phyloP scores from a whole-genome alignment of 2,888 invertebrate species.

The Elmis aenea region DNA sequence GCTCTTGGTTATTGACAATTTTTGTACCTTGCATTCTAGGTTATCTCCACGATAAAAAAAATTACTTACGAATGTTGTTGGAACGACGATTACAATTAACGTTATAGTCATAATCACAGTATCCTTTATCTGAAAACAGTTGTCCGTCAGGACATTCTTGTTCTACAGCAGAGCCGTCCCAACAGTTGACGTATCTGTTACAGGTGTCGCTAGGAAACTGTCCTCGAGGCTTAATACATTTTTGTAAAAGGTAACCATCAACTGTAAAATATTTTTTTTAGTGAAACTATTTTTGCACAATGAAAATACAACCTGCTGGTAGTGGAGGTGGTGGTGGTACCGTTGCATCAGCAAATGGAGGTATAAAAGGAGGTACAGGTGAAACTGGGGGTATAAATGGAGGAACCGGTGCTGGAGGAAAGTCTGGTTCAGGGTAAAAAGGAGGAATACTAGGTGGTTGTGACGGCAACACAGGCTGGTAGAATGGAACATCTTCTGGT shows the following conservation, averaged over 20 bases:
- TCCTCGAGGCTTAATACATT: slow-evolving; percentile 51
- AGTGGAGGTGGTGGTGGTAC: not conserved
- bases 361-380: not conserved
- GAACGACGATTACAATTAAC: slow-evolving; percentile 58
- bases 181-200: slow-evolving; percentile 63
- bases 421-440: no score
- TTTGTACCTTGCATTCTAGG: no score
- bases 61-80: slow-evolving; percentile 9
- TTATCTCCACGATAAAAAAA: not conserved
- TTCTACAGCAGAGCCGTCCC: slow-evolving; percentile 64
- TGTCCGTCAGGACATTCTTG: slow-evolving; percentile 61
- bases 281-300: no score
- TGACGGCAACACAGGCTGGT: not conserved
- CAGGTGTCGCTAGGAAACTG: slow-evolving; percentile 61
- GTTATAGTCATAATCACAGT: slow-evolving; percentile 61
- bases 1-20: no score
- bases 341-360: not conserved
- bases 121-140: slow-evolving; percentile 55
- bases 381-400: not conserved
- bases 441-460: not conserved
- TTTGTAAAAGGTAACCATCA: slow-evolving; percentile 23
- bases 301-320: slow-evolving; percentile 2
- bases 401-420: not conserved
- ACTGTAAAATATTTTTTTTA: slow-evolving; percentile 11
- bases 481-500: no score